Base-by-base conservation (phyloP, 2,888 invertebrate species). In the Erannis defoliaria region DNA sequence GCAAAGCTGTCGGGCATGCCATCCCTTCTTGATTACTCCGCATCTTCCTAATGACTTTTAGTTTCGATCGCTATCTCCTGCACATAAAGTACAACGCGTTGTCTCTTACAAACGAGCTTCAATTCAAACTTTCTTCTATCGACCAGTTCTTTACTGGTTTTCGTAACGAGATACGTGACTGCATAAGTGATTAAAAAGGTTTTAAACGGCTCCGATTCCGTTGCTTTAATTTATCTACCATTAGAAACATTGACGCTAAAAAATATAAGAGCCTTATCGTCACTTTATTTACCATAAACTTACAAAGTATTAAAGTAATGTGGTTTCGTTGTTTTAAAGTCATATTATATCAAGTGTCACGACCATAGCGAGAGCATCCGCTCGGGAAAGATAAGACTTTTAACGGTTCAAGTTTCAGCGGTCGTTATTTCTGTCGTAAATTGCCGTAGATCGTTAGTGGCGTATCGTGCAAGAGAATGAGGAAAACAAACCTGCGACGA, bases 371-470 rank as follows among this genome's bases (percentile, higher is more conserved):
- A 64, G 65, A 65, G 58, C 62, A 74, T 75, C 73, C 75, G 77
- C 73, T 67, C 66, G 70, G 72, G 68, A 73, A 77, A 82, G 82
- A 84, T 82, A 86, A 82, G 76, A 78, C 77, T 68, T 70, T 78
- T 80, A 82, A 82, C 79, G 76, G 78, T 81, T 81, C 73, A 78
- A 82, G 80, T 82, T 80, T 80, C 77, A 74, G 72, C 75, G 73
- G 76, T 81, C 76, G 71, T 68, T 83, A 82, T 85, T 81, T 81
- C 76, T 76, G 77, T 79, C 76, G 82, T 85, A 82, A 84, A 84
- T 80, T 80, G 75, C 76, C 78, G 73, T 74, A 74, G 77, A 77
- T 85, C 80, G 79, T 83, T 82, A 80, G 82, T 76, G 77, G 76
- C 74, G 74, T 69, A 74, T 68, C 75, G 75, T 60, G 65, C 65